These are phyloP conservation scores for Porites lutea DNA, from an alignment of 64 coral and sea anemone genomes.

Conservation along the genomic window DNA sequence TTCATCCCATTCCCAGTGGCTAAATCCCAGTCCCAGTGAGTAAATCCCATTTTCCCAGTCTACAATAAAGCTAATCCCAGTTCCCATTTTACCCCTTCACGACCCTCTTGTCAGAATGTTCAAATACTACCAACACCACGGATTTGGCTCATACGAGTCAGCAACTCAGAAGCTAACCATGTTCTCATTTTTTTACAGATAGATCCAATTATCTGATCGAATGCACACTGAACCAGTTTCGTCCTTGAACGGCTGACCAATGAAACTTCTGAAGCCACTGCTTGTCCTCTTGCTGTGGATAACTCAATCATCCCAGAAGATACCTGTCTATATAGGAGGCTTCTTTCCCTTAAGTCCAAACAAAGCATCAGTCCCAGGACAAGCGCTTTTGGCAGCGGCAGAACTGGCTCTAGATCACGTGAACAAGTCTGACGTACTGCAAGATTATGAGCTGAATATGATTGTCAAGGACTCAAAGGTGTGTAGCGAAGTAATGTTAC, in stretches of 20 bases:
- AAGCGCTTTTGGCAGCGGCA: conserved; percentile 65
- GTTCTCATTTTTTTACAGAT: no score
- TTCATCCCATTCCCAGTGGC: no score
- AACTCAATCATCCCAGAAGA: conserved; percentile 14
- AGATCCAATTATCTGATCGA: background rate
- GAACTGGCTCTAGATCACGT: conserved; percentile 81
- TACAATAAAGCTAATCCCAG: no score
- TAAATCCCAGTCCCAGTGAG: no score
- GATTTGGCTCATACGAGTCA: no score
- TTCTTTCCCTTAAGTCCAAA: conserved; percentile 93
- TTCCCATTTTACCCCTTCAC: no score
- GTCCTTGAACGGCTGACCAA: background rate
- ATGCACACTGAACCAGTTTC: background rate
- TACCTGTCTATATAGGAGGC: conserved; percentile 71
- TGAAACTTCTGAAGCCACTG: background rate
- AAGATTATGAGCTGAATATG: conserved; percentile 76
- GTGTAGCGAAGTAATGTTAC: no score
- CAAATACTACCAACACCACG: no score
- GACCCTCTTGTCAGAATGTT: no score
- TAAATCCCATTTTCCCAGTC: no score
- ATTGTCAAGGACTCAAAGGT: conserved; percentile 91
- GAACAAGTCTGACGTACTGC: conserved; percentile 67
- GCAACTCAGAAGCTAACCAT: no score
- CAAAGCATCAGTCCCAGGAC: conserved; percentile 89
- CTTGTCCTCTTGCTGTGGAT: background rate